These are phyloP conservation scores for Synanthedon andrenaeformis DNA, from an alignment of 2,888 invertebrate species.

Conservation along the genomic window DNA sequence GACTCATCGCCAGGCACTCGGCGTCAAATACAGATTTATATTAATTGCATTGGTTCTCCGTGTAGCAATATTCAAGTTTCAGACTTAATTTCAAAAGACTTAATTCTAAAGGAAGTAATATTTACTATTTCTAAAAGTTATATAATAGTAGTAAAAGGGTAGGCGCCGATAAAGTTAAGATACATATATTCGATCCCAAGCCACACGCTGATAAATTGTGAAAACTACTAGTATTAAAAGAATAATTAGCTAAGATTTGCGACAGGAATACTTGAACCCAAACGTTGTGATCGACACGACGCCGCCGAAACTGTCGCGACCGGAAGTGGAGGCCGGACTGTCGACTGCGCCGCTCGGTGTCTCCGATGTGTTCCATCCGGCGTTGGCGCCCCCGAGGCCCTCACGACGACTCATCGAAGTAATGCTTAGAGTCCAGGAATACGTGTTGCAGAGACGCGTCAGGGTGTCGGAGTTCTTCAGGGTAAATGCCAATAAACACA, in stretches of 20 bases:
- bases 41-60: no score
- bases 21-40: no score
- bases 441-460: slow-evolving; percentile 73
- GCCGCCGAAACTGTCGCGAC: slow-evolving; percentile 75
- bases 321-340: slow-evolving; percentile 71
- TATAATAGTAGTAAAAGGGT: no score
- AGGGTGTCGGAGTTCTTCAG: slow-evolving; percentile 78
- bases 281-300: slow-evolving; percentile 76
- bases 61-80: no score
- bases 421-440: slow-evolving; percentile 76
- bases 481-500: slow-evolving; percentile 32
- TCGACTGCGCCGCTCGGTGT: slow-evolving; percentile 46
- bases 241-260: background rate
- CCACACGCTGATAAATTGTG: no score
- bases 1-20: background rate
- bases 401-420: slow-evolving; percentile 64
- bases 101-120: no score
- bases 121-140: no score
- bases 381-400: slow-evolving; percentile 54
- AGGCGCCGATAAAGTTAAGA: no score
- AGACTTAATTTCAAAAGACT: no score
- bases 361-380: slow-evolving; percentile 73
- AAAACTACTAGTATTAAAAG: no score
- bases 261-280: slow-evolving; percentile 63
- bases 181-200: no score